phyloP scores from a whole-genome alignment of 2,888 invertebrate species.

The Sisyra nigra region DNA sequence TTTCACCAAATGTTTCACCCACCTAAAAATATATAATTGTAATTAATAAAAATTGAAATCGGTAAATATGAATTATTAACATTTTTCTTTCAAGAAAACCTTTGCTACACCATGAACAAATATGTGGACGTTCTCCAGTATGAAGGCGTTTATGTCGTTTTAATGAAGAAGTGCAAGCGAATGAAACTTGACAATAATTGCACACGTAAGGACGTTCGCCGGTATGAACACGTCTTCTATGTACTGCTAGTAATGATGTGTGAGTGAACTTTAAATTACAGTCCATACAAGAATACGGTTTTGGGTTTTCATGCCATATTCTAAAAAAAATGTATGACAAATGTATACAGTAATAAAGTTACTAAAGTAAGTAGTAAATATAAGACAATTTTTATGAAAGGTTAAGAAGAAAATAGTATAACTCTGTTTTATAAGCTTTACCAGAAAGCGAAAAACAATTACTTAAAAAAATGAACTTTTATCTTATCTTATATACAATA shows the following conservation, averaged over 20 bases:
- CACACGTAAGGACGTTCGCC: constrained; percentile 14
- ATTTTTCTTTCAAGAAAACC: constrained; percentile 7
- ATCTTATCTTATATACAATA: no score
- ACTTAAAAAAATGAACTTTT: no score
- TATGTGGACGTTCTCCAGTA: constrained; percentile 9
- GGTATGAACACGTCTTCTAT: constrained; percentile 12
- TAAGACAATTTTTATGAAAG: neutral
- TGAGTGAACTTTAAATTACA: constrained; percentile 14
- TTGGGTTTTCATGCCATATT: constrained; percentile 15
- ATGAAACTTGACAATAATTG: constrained; percentile 13
- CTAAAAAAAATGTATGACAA: constrained; percentile 3
- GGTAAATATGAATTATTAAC: constrained; percentile 3
- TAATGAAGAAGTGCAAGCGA: constrained; percentile 14
- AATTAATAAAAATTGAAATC: neutral
- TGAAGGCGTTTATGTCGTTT: constrained; percentile 12
- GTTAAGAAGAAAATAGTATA: neutral
- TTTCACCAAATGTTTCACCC: constrained; percentile 6
- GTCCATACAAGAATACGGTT: constrained; percentile 14
- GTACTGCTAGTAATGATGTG: constrained; percentile 16
- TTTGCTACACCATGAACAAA: constrained; percentile 4
- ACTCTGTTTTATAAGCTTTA: no score
- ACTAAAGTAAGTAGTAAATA: neutral
- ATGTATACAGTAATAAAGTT: neutral
- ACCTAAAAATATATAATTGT: constrained; percentile 5
- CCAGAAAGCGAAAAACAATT: no score